phyloP scores from a whole-genome alignment of 1,140 invertebrate species.

The Muscidifurax raptorellus region DNA sequence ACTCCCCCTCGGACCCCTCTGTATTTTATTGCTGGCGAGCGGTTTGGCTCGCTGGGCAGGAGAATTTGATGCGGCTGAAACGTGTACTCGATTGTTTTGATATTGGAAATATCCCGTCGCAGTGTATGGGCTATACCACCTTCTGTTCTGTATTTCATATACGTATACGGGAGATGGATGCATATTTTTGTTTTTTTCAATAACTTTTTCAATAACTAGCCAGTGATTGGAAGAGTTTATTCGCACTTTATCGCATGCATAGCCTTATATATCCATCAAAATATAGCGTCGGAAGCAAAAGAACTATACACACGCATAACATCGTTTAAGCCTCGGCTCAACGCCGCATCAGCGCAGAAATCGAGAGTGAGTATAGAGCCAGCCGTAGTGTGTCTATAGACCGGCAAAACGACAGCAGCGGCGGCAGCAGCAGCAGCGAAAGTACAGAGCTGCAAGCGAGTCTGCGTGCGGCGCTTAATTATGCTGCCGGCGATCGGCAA shows the following conservation, averaged over 20 bases:
- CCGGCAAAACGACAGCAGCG: not conserved
- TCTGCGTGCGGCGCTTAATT: slow-evolving; percentile 21
- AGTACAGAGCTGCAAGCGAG: not conserved
- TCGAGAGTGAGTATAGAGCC: slow-evolving; percentile 46
- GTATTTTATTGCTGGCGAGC: not conserved
- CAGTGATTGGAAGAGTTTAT: not conserved
- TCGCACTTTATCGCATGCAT: not conserved
- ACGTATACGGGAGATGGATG: too few relatives aligned
- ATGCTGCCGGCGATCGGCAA: slow-evolving; percentile 28
- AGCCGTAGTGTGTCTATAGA: slow-evolving; percentile 8
- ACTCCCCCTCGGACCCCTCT: not conserved
- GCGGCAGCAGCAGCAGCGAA: not conserved
- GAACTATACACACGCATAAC: not conserved
- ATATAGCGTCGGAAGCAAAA: not conserved
- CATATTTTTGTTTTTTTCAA: too few relatives aligned
- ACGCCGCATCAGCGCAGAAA: slow-evolving; percentile 1
- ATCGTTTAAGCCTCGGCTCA: not conserved
- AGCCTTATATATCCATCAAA: too few relatives aligned
- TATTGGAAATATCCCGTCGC: not conserved
- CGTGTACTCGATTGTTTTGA: not conserved
- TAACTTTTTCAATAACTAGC: too few relatives aligned
- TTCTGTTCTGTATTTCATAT: too few relatives aligned
- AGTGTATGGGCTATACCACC: too few relatives aligned
- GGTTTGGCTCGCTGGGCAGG: not conserved
- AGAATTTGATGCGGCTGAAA: not conserved